phyloP scores from a whole-genome alignment of 2,888 invertebrate species.

The Scrobipalpa atriplicella region DNA sequence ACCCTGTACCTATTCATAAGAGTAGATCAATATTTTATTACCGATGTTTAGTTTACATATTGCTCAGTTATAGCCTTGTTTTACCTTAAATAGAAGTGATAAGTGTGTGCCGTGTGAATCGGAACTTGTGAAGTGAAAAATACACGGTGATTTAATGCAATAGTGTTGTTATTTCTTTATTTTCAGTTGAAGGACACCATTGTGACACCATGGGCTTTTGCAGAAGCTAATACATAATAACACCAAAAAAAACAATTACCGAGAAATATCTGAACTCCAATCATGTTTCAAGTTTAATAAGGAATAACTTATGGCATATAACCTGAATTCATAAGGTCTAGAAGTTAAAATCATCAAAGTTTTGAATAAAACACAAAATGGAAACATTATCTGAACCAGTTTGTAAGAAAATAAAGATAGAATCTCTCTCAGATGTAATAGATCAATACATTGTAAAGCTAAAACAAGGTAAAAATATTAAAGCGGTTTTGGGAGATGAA shows the following conservation, averaged over 20 bases:
- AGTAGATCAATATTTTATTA: neutral
- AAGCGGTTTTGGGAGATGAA: constrained; percentile 82
- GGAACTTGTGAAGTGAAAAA: constrained; percentile 34
- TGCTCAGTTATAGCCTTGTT: neutral
- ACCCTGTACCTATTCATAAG: too few species aligned
- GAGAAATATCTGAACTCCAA: neutral
- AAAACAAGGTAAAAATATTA: constrained; percentile 48
- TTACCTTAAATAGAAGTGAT: neutral
- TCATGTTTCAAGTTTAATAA: too few species aligned
- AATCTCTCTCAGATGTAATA: constrained; percentile 39
- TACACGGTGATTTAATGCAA: constrained; percentile 62
- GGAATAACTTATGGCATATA: too few species aligned
- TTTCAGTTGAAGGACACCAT: constrained; percentile 63
- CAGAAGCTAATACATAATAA: too few species aligned
- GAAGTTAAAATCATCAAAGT: too few species aligned
- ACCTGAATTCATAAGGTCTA: too few species aligned
- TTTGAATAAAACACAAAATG: too few species aligned
- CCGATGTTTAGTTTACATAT: neutral
- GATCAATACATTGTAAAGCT: constrained; percentile 51
- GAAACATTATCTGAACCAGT: constrained; percentile 48
- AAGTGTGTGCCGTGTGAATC: constrained; percentile 10
- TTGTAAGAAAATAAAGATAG: constrained; percentile 52
- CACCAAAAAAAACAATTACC: too few species aligned
- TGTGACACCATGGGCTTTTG: too few species aligned
- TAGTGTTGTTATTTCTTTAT: constrained; percentile 63